These are phyloP conservation scores for Lasiommata megera DNA, from an alignment of 2,888 invertebrate species.

Conservation along the genomic window DNA sequence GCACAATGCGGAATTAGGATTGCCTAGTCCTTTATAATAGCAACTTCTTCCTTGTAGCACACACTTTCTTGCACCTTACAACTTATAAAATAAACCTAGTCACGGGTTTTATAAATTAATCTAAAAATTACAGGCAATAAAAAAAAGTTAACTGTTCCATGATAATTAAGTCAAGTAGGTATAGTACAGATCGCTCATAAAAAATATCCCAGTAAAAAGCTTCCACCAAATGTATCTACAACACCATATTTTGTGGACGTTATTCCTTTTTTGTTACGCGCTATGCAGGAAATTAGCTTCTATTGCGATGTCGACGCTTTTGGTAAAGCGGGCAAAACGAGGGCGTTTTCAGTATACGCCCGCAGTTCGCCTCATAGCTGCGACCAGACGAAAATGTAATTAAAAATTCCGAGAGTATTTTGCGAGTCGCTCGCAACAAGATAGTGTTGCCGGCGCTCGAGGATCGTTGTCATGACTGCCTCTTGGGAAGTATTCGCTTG, in stretches of 20 bases:
- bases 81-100: not conserved
- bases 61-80: constrained; percentile 35
- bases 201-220: constrained; percentile 16
- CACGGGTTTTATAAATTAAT: not conserved
- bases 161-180: not conserved
- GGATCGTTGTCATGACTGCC: constrained; percentile 74
- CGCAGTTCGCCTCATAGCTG: constrained; percentile 68
- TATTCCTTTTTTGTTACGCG: constrained; percentile 69
- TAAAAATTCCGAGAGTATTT: constrained; percentile 81
- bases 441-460: constrained; percentile 72
- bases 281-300: constrained; percentile 81
- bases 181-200: constrained; percentile 3
- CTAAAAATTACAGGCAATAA: not conserved
- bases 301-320: constrained; percentile 80
- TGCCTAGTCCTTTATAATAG: constrained; percentile 35
- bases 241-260: constrained; percentile 61
- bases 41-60: constrained; percentile 35
- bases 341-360: constrained; percentile 65
- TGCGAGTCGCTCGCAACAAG: constrained; percentile 75
- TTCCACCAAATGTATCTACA: constrained; percentile 24
- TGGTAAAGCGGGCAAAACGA: constrained; percentile 76
- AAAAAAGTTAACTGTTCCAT: not conserved
- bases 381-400: constrained; percentile 80
- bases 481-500: constrained; percentile 75
- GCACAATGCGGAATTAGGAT: constrained; percentile 37